A percentile compares a stretch with the other conserved stretches of the same genome.
Conservation (phyloP, 2,113 vertebrate genomes). For the Cinclus mexicanus region DNA sequence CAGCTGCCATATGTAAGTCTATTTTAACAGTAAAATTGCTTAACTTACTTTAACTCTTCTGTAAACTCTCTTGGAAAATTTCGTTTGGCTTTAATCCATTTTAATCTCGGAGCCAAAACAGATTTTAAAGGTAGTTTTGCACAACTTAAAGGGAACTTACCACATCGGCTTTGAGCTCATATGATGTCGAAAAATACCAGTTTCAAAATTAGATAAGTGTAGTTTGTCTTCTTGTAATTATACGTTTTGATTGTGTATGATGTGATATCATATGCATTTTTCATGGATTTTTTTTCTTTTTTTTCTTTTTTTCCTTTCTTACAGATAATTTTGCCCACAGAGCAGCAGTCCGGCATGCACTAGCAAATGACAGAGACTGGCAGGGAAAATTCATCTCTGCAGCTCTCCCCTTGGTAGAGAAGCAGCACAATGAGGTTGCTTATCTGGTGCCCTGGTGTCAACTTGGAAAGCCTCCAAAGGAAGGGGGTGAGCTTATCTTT, state of each 20-base stretch:
- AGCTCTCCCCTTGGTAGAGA: constrained; percentile 76
- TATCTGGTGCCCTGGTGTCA: constrained; percentile 92
- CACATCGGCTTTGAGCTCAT: background rate
- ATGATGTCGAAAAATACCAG: background rate
- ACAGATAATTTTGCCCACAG: constrained; percentile 88
- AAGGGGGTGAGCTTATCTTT: constrained; percentile 74
- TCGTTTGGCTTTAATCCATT: background rate
- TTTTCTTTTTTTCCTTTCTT: background rate
- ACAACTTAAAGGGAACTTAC: background rate
- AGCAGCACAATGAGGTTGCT: constrained; percentile 84
- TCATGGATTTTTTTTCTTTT: too few species aligned
- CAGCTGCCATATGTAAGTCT: background rate
- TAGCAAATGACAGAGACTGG: constrained; percentile 85
- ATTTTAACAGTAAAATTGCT: background rate
- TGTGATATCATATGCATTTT: background rate
- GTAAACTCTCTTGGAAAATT: background rate
- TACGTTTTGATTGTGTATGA: background rate
- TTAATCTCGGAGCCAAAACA: background rate
- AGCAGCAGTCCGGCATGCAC: constrained; percentile 76
- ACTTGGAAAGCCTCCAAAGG: constrained; percentile 80
- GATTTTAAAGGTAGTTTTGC: background rate
- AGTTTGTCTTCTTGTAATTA: background rate
- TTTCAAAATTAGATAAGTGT: background rate
- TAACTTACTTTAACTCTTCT: background rate
- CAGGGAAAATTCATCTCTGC: constrained; percentile 79